A percentile compares a stretch with the other conserved stretches of the same genome.
phyloP scores from a whole-genome alignment of 1,140 invertebrate genomes.

The Plodia interpunctella region DNA sequence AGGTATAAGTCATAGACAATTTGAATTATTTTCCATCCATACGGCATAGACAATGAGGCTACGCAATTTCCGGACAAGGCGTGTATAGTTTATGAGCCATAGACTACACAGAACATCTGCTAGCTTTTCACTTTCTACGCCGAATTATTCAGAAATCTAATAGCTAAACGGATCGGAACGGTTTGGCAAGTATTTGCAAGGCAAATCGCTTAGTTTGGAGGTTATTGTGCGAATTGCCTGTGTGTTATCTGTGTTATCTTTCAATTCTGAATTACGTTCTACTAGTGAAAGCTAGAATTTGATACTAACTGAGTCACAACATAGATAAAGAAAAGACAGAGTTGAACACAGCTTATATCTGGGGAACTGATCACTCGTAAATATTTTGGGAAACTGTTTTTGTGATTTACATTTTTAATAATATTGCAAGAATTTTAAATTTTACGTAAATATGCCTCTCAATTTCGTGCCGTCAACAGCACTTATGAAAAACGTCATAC shows the following conservation, averaged over 20 bases:
- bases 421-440: too few relatives aligned
- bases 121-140: not conserved
- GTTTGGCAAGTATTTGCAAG: constrained; percentile 2
- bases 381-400: too few relatives aligned
- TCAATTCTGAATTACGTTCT: too few relatives aligned
- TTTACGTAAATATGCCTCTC: too few relatives aligned
- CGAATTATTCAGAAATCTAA: not conserved
- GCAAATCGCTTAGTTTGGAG: not conserved
- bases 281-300: too few relatives aligned
- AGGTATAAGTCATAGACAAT: constrained; percentile 8
- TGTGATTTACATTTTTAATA: too few relatives aligned
- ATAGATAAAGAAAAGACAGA: too few relatives aligned
- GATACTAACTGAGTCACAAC: too few relatives aligned
- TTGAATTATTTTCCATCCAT: constrained; percentile 5
- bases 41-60: constrained; percentile 1
- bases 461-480: too few relatives aligned
- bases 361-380: too few relatives aligned
- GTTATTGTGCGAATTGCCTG: constrained; percentile 1
- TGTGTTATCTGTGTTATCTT: not conserved
- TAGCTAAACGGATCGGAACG: not conserved
- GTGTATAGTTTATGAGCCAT: constrained; percentile 2
- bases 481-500: too few relatives aligned
- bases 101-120: not conserved
- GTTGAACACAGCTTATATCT: too few relatives aligned
- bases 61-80: constrained; percentile 5